These are phyloP conservation scores for Idaea straminata DNA, from an alignment of 2,888 invertebrate species.

Conservation along the genomic window DNA sequence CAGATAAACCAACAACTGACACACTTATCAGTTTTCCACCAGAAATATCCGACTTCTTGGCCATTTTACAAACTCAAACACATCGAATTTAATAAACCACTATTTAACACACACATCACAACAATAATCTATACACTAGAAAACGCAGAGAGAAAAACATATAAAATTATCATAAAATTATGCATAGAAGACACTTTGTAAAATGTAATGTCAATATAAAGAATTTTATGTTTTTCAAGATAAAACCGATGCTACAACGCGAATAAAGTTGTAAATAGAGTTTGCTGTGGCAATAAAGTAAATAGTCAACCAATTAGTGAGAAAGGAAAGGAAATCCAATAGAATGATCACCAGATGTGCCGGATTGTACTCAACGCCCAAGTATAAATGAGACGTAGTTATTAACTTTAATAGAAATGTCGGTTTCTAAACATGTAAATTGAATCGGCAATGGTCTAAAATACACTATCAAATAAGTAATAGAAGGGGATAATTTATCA, in stretches of 20 bases:
- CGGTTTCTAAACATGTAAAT: neutral
- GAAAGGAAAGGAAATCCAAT: slow-evolving; percentile 46
- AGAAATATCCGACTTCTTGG: slow-evolving; percentile 84
- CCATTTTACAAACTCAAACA: slow-evolving; percentile 78
- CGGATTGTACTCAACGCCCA: slow-evolving; percentile 47
- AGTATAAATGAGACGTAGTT: neutral
- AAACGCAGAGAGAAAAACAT: slow-evolving; percentile 36
- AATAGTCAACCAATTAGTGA: slow-evolving; percentile 45
- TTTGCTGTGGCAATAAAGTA: slow-evolving; percentile 18
- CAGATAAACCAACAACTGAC: slow-evolving; percentile 94
- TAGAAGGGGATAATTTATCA: slow-evolving; percentile 56
- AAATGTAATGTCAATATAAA: neutral
- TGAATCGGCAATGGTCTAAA: slow-evolving; percentile 27
- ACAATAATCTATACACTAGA: slow-evolving; percentile 44
- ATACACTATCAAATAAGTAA: slow-evolving; percentile 42
- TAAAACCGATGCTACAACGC: neutral
- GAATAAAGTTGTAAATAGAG: neutral
- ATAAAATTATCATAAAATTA: slow-evolving; percentile 25
- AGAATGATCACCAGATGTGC: slow-evolving; percentile 59
- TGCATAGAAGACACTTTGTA: neutral
- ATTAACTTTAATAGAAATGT: neutral
- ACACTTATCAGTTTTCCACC: slow-evolving; percentile 88
- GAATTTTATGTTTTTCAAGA: slow-evolving; percentile 1
- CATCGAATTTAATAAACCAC: slow-evolving; percentile 42
- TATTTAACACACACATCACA: slow-evolving; percentile 68